phyloP scores from a whole-genome alignment of 2,113 vertebrate genomes.

The Nycticebus coucang region DNA sequence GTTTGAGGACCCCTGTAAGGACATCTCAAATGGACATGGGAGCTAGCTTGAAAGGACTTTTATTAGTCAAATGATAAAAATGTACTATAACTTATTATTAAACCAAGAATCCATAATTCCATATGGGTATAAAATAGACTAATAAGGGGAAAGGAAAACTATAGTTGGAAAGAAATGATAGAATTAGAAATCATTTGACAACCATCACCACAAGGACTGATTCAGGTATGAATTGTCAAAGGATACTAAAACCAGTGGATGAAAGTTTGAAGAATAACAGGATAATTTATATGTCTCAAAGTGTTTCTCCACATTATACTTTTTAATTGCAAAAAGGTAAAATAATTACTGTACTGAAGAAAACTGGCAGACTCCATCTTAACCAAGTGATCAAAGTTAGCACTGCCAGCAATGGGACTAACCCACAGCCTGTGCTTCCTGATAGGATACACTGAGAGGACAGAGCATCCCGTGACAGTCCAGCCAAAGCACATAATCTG shows the following conservation, averaged over 20 bases:
- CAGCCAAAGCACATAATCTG: background rate
- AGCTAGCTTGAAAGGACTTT: background rate
- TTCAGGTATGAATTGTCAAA: background rate
- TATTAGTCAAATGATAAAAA: background rate
- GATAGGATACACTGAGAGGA: background rate
- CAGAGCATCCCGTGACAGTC: background rate
- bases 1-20: too few species aligned
- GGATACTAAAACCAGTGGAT: background rate
- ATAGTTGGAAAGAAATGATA: background rate
- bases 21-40: background rate
- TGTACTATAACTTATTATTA: background rate
- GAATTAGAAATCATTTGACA: background rate
- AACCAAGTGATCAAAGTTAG: too few species aligned
- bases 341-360: background rate
- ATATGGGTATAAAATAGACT: background rate
- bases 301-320: background rate
- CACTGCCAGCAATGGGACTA: background rate
- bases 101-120: background rate
- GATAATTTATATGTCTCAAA: background rate
- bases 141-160: background rate
- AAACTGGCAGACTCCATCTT: background rate
- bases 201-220: background rate
- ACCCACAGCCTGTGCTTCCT: background rate
- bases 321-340: slow-evolving; percentile 21
- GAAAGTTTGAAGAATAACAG: background rate